phyloP scores from a whole-genome alignment of 37 sponge, comb jelly and placozoan species.

The Agelas oroides region DNA sequence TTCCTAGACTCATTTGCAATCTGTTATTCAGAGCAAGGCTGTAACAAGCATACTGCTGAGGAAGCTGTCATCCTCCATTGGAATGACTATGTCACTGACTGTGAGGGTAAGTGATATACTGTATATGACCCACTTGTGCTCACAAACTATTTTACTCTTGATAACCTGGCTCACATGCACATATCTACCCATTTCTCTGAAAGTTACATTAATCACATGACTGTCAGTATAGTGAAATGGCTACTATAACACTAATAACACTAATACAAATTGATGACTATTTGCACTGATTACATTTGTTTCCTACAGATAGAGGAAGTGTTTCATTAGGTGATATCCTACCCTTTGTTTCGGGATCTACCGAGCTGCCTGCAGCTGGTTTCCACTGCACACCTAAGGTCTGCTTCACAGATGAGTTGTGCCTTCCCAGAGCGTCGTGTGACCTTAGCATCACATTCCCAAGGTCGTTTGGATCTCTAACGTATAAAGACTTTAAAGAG shows the following conservation, averaged over 20 bases:
- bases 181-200: background rate
- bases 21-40: background rate
- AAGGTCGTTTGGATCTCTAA: no score
- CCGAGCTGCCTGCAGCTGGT: constrained; percentile 30
- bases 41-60: constrained; percentile 8
- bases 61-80: constrained; percentile 22
- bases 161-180: background rate
- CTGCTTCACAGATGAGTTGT: no score
- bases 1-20: background rate
- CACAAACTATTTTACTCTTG: background rate
- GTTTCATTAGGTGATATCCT: constrained; percentile 25
- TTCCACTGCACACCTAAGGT: background rate
- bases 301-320: no score
- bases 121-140: background rate
- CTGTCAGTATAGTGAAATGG: no score
- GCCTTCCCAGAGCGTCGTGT: no score
- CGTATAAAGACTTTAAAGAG: no score
- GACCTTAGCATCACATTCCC: no score
- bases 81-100: constrained; percentile 23
- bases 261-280: no score
- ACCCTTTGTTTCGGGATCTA: constrained; percentile 20
- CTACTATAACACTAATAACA: no score
- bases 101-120: background rate
- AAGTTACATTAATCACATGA: no score
- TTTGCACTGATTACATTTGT: no score